phyloP scores from a whole-genome alignment of 2,797 vertebrate genomes.

The Esox lucius region DNA sequence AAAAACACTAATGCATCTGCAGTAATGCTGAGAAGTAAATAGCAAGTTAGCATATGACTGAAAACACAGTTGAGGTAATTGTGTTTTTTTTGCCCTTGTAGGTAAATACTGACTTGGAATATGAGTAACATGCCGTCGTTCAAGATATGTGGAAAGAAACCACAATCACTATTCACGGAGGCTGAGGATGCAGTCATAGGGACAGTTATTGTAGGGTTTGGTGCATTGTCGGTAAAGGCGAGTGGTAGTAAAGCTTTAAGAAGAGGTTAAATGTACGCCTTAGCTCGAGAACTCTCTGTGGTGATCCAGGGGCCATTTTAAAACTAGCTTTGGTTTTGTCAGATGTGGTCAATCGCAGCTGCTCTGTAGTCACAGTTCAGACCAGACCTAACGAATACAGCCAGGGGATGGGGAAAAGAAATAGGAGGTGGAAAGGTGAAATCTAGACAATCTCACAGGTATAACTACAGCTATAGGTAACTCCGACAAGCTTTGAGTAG shows the following conservation, averaged over 20 bases:
- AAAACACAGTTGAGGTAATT: conserved; percentile 75
- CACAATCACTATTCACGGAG: conserved; percentile 12
- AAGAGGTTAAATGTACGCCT: conserved; percentile 40
- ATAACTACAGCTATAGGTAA: conserved; percentile 53
- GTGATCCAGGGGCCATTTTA: conserved; percentile 52
- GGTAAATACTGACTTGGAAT: conserved; percentile 31
- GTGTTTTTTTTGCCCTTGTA: conserved; percentile 34
- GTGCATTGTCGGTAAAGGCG: conserved; percentile 52
- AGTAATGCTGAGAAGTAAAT: conserved; percentile 45
- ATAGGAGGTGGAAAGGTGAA: conserved; percentile 14
- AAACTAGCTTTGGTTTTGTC: conserved; percentile 77
- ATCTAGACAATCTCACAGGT: conserved; percentile 33
- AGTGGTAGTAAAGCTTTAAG: conserved; percentile 63
- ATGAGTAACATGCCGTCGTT: conserved; percentile 17
- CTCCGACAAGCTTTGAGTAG: conserved; percentile 50
- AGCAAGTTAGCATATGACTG: conserved; percentile 60
- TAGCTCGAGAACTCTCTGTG: not conserved
- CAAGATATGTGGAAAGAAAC: not conserved
- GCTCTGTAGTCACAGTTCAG: conserved; percentile 50
- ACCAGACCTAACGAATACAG: conserved; percentile 48
- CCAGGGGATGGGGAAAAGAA: conserved; percentile 32
- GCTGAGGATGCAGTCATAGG: conserved; percentile 36
- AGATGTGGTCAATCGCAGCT: conserved; percentile 53
- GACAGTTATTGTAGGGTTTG: conserved; percentile 36
- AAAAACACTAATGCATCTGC: conserved; percentile 60